Evolutionary conservation across 2,113 vertebrate species (phyloP).

Genomic region (Oostethus manadensis): DNA sequence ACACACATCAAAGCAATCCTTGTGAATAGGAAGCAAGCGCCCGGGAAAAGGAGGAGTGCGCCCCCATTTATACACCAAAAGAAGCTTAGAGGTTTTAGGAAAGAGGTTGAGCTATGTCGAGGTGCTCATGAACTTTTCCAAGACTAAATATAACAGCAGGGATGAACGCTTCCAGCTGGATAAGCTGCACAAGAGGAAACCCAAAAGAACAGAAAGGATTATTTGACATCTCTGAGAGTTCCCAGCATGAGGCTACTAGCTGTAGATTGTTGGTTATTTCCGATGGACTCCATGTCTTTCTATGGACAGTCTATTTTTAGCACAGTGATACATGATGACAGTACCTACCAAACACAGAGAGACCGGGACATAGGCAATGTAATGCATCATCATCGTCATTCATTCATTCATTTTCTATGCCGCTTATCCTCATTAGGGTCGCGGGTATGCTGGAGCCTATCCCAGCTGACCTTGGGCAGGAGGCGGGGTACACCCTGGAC

Average conservation of each 20-base stretch:
- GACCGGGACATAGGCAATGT: no score
- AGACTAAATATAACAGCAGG: slow-evolving; percentile 8
- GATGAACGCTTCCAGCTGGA: slow-evolving; percentile 6
- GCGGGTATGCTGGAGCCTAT: no score
- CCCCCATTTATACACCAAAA: slow-evolving; percentile 11
- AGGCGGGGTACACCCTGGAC: no score
- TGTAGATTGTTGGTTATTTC: neutral
- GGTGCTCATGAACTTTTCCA: slow-evolving; percentile 11
- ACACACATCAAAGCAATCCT: slow-evolving; percentile 12
- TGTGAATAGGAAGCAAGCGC: neutral
- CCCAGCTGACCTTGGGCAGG: no score
- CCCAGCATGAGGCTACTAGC: neutral
- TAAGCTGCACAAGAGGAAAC: neutral
- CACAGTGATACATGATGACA: no score
- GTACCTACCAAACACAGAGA: no score
- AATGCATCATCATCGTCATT: no score
- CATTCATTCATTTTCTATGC: no score
- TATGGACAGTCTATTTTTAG: neutral
- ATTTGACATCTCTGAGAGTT: neutral
- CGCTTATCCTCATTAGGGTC: no score
- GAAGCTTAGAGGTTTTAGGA: slow-evolving; percentile 16
- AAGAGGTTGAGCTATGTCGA: slow-evolving; percentile 15
- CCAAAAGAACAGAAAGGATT: neutral
- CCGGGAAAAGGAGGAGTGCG: neutral
- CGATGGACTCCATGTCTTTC: neutral